Evolutionary conservation across 2,113 vertebrate species (phyloP).

Genomic region (Ceuthmochares aereus): DNA sequence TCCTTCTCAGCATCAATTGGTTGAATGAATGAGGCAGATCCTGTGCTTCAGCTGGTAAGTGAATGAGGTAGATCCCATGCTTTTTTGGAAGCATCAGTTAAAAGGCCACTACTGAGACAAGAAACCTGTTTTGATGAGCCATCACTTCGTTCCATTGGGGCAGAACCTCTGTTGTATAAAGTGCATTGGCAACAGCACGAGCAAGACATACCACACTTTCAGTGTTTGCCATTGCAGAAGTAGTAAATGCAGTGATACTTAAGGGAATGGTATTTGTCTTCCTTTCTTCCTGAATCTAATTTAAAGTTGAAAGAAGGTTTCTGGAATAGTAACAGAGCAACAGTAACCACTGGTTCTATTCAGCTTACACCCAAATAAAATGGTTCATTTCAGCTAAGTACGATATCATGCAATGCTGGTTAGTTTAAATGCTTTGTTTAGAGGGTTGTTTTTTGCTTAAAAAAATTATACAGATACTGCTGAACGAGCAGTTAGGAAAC

Average conservation of each 20-base stretch:
- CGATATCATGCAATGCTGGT: constrained; percentile 49
- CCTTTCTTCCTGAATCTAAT: constrained; percentile 43
- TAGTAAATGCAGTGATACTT: constrained; percentile 17
- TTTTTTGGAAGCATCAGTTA: background rate
- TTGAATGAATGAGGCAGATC: background rate
- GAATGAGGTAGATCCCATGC: background rate
- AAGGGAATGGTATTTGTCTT: constrained; percentile 25
- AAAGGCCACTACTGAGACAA: background rate
- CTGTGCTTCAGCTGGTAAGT: background rate
- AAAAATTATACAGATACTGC: constrained; percentile 66
- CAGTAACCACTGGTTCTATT: constrained; percentile 6
- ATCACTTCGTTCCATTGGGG: constrained; percentile 26
- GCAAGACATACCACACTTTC: background rate
- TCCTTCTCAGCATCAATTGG: background rate
- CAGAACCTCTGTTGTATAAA: background rate
- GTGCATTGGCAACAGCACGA: constrained; percentile 12
- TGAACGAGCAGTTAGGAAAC: constrained; percentile 66
- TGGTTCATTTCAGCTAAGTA: constrained; percentile 56
- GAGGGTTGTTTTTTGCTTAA: constrained; percentile 56
- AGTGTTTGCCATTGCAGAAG: constrained; percentile 13
- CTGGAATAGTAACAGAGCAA: constrained; percentile 37
- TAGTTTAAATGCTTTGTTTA: constrained; percentile 72
- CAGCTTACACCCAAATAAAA: constrained; percentile 42
- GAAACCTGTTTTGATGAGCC: constrained; percentile 6
- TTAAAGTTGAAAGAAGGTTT: constrained; percentile 48